Conservation (phyloP, 1,140 invertebrate species). For the Dreissena rostriformis region DNA sequence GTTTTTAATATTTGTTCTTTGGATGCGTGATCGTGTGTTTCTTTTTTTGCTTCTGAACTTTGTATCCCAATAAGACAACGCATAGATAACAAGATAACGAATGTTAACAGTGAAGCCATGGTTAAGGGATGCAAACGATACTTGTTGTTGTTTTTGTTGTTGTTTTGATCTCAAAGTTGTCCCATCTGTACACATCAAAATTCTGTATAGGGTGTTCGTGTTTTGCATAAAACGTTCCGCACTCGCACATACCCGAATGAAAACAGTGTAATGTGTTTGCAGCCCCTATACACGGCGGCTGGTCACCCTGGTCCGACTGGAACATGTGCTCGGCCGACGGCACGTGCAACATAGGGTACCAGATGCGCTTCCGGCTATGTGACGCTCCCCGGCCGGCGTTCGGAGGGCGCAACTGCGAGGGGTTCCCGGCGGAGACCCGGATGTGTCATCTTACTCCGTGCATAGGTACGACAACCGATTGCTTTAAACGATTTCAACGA, state of each 20-base stretch:
- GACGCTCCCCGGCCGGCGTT: conserved; percentile 33
- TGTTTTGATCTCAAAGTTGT: not conserved
- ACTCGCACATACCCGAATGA: no score
- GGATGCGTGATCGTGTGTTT: no score
- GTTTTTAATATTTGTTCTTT: no score
- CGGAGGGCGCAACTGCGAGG: conserved; percentile 39
- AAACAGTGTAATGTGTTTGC: not conserved
- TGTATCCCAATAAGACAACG: no score
- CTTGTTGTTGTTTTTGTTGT: not conserved
- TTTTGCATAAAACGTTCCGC: not conserved
- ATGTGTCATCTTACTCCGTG: conserved; percentile 45
- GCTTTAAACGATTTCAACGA: no score
- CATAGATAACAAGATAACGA: no score
- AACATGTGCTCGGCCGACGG: conserved; percentile 40
- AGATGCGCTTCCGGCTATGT: conserved; percentile 51
- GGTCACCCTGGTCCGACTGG: conserved; percentile 51
- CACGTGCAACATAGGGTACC: conserved; percentile 40
- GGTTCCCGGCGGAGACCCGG: conserved; percentile 28
- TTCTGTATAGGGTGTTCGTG: not conserved
- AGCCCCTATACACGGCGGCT: conserved; percentile 50
- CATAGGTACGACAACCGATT: conserved; percentile 32
- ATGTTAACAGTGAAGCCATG: no score
- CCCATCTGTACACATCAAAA: not conserved
- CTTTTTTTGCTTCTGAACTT: no score
- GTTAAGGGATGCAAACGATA: no score